Base-by-base conservation (phyloP, 2,113 vertebrate genomes). In the Pygathrix nemaeus region DNA sequence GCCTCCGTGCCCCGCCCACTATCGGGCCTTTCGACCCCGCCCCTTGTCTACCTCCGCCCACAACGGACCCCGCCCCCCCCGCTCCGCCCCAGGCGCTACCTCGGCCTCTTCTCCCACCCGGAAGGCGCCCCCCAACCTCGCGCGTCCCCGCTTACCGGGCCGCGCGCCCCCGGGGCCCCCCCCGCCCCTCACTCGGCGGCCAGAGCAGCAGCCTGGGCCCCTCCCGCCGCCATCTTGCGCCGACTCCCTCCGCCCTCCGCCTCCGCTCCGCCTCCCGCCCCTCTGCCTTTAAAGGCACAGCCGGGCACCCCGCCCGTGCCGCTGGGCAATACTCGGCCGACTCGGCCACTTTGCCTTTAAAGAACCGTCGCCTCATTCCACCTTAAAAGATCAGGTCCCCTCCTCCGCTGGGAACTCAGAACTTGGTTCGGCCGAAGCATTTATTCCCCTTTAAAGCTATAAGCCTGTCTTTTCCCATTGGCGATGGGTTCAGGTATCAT, bases 141-240 rank as follows among this genome's bases (percentile, higher is more conserved):
- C n/a, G n/a, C n/a, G n/a, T n/a, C n/a, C n/a, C n/a, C n/a, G n/a
- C n/a, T n/a, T n/a, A n/a, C n/a, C n/a, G n/a, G n/a, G n/a, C n/a
- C n/a, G n/a, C n/a, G n/a, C n/a, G n/a, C n/a, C n/a, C n/a, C n/a
- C n/a, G n/a, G n/a, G n/a, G n/a, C n/a, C n/a, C 97, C 96, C 90
- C 96, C 97, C 86, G 61, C 96, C 97, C 96, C 97, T 97, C 92
- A 94, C 97, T 96, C 87, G 66, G 96, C 94, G 73, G 81, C 95
- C 96, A 87, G 94, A 97, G 94, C 91, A 57, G 66, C 98, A 96
- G 96, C 94, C 89, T 75, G 89, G 38, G 90, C 97, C 98, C 97
- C 98, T 97, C 96, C 98, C 96, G 93, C 97, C 96, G 94, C 98
- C 98, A 98, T 98, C 97, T 98, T 98, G 97, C 92, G 96, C 96